Evolutionary conservation across 2,113 vertebrate species (phyloP).

Genomic region (Dolichotis patagonum): DNA sequence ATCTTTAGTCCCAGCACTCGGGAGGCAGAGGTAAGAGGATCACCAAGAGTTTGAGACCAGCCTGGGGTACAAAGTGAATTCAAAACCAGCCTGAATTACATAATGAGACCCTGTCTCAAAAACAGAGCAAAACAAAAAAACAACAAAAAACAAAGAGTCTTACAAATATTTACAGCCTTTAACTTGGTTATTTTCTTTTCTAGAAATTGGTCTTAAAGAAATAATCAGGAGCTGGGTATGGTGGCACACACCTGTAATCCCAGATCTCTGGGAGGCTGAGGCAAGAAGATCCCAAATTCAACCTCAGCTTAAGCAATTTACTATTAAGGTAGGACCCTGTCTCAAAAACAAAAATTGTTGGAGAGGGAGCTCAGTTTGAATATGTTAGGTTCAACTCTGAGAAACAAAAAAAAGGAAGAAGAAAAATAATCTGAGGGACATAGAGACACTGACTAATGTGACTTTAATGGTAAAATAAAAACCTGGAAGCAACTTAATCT

Average conservation of each 20-base stretch:
- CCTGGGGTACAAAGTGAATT: too few relatives aligned
- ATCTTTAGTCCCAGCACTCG: background rate
- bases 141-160: background rate
- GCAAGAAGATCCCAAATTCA: background rate
- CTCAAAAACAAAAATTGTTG: background rate
- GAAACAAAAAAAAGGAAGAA: background rate
- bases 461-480: conserved; percentile 17
- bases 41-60: too few relatives aligned
- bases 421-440: background rate
- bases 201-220: background rate
- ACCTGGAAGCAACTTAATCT: background rate
- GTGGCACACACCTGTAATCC: background rate
- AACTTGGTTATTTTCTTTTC: background rate
- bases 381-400: background rate
- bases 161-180: conserved; percentile 20
- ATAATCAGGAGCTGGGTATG: background rate
- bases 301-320: background rate
- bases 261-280: background rate
- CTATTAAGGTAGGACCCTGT: background rate
- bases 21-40: background rate
- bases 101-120: too few relatives aligned
- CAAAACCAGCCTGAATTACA: too few relatives aligned
- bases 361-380: background rate
- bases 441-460: background rate
- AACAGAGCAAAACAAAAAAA: too few relatives aligned